Percentiles rank a stretch among this genome's conserved stretches.
These are phyloP conservation scores for Pterostichus madidus DNA, from an alignment of 2,888 invertebrate species.

Conservation along the genomic window DNA sequence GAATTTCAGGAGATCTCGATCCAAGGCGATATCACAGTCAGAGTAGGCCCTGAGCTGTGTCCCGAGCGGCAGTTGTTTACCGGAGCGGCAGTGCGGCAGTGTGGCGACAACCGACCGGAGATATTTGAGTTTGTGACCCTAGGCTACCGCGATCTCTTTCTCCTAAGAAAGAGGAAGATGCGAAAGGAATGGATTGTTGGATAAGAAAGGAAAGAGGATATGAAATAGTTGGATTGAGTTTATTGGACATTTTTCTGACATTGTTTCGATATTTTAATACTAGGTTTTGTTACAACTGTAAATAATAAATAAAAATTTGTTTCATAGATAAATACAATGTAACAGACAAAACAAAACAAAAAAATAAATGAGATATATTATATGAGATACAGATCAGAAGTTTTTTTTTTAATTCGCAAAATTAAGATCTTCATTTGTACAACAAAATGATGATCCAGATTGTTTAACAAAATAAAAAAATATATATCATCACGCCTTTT, in stretches of 20 bases:
- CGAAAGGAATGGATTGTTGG: not conserved
- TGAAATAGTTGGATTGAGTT: conserved; percentile 16
- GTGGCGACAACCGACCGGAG: conserved; percentile 51
- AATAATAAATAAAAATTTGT: too few relatives aligned
- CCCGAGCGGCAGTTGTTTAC: conserved; percentile 58
- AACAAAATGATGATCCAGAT: too few relatives aligned
- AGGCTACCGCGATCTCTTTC: not conserved
- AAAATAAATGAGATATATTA: too few relatives aligned
- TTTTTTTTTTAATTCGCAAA: too few relatives aligned
- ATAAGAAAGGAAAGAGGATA: not conserved
- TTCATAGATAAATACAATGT: too few relatives aligned
- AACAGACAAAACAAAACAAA: too few relatives aligned
- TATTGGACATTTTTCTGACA: conserved; percentile 40
- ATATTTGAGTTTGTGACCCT: conserved; percentile 62
- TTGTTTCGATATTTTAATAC: conserved; percentile 30
- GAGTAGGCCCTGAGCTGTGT: conserved; percentile 6
- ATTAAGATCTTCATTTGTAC: too few relatives aligned
- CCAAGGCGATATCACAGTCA: not conserved
- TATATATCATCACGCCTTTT: too few relatives aligned
- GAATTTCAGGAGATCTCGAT: not conserved
- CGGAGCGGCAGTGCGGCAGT: conserved; percentile 9
- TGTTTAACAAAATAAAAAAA: too few relatives aligned
- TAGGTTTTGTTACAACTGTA: not conserved
- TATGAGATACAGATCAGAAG: too few relatives aligned
- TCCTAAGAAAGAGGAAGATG: not conserved